Base-by-base conservation (phyloP, 2,797 vertebrate species). In the Sebastes steindachneri region DNA sequence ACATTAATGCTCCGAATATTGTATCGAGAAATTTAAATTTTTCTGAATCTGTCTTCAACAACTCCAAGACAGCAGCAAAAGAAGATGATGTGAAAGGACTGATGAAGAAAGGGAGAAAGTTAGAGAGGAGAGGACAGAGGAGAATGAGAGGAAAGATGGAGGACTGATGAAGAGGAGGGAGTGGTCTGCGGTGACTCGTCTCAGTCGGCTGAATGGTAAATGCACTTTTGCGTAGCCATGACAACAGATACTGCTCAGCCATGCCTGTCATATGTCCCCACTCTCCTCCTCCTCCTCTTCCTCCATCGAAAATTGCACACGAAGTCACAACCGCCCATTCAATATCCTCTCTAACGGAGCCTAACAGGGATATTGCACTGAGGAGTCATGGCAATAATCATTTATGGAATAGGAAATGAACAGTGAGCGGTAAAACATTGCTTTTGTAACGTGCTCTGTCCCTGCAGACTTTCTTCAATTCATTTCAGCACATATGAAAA, bases 211-310 rank as follows among this genome's bases (percentile, higher is more conserved):
- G 70, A 78, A 76, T 65, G 28, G 62, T 82, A 86, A 82, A 85
- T 76, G 75, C 79, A 69, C 86, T 80, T 79, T 81, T 68, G 48
- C 51, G 89, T 93, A 59, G 78, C 84, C 92, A 93, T 91, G 89
- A 90, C 92, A 92, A 94, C 93, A 85, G 85, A 83, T 84, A 88
- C 72, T 91, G 84, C 76, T 89, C 87, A 87, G 66, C 81, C 89
- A 87, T 86, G 87, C 75, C 84, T 89, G 72, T 79, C 71, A 4
- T 45, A 74, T 21, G 70, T 80, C 73, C 63, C 69, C 51, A 65
- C 55, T 79, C 73, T 80, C 79, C 26, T 81, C 55, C 21, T 76
- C 59, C 31, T 63, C 33, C 10, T 37, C 12, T 26, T 53, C 62
- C n/a, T 66, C 35, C 33, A 64, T 82, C 51, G 7, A 70, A 31